Evolutionary conservation across 2,888 invertebrate species (phyloP), one percentile per base, ranked within the genome.

Genomic region (Colletes collaris): DNA sequence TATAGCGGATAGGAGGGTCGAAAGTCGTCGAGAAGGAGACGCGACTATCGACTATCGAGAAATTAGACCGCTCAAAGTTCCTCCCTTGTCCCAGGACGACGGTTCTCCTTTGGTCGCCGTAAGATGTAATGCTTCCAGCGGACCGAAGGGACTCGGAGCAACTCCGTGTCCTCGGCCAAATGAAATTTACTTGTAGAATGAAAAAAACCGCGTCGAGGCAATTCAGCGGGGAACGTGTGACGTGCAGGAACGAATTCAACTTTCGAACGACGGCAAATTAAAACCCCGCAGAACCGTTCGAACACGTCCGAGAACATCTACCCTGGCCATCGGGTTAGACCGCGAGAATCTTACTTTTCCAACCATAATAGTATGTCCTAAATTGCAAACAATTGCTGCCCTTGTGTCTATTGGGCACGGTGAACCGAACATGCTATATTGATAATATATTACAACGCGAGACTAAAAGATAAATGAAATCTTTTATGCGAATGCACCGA

Each of bases 11-110:
- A 10, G 27, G 56, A 63, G 67, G 59, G 66, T 66, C 52, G 60
- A 59, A 75, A 76, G 74, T 81, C 64, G 72, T 70, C 27, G 44
- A 37, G 76, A 68, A 64, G 19, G 55, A 66, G 70, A 65, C 55
- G 62, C 53, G 50, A 55, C 68, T 50, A 70, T 80, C 64, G 72
- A 76, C 78, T 69, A 71, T 80, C 76, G 77, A 77, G 77, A 71
- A 85, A 85, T 85, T 86, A 86, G 84, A 76, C 69, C 75, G 79
- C 44, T 70, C 73, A 75, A 81, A 86, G 76, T 86, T 81, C 69
- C 62, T 62, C 53, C 66, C 63, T 60, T 76, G 67, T 65, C 73
- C 62, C 49, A 72, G 53, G 58, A 76, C 80, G 77, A 66, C 53
- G 72, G 67, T 62, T 56, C 67, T 60, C 59, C 64, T 78, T 60